Conservation (phyloP, 2,113 vertebrate genomes). For the Pelusios castaneus region DNA sequence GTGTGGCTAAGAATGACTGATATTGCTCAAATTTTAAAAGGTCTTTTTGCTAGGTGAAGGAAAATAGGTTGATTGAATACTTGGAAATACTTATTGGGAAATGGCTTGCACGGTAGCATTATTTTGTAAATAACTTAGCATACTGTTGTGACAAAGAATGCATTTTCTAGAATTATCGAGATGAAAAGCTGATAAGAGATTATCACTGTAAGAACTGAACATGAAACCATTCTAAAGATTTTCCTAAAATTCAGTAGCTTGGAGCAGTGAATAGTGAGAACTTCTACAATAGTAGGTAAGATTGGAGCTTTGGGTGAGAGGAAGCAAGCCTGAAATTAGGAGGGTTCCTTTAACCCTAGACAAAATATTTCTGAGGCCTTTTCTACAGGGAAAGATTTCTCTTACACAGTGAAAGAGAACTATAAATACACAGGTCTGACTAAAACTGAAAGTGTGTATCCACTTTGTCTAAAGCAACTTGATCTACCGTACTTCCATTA, state of each 20-base stretch:
- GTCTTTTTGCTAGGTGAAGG: constrained; percentile 54
- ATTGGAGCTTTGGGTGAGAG: not conserved
- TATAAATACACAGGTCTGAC: not conserved
- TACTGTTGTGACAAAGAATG: constrained; percentile 26
- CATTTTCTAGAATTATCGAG: constrained; percentile 22
- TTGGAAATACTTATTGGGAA: constrained; percentile 36
- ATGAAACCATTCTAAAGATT: constrained; percentile 31
- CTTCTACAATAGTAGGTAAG: not conserved
- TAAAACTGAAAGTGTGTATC: not conserved
- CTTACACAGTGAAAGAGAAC: not conserved
- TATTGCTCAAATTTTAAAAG: constrained; percentile 21
- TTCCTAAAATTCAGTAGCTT: not conserved
- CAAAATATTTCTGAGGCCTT: not conserved
- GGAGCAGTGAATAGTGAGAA: constrained; percentile 28
- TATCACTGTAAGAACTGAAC: not conserved
- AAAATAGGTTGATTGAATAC: constrained; percentile 56
- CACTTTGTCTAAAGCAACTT: not conserved
- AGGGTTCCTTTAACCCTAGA: not conserved
- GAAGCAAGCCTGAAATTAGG: not conserved
- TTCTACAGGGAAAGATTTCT: not conserved
- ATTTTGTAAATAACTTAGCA: constrained; percentile 46
- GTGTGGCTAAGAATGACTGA: constrained; percentile 20
- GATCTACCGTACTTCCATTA: not conserved
- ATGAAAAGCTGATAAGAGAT: constrained; percentile 31
- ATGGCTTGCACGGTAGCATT: constrained; percentile 26